phyloP scores from a whole-genome alignment of 2,797 vertebrate genomes.

The Gallirallus australis region DNA sequence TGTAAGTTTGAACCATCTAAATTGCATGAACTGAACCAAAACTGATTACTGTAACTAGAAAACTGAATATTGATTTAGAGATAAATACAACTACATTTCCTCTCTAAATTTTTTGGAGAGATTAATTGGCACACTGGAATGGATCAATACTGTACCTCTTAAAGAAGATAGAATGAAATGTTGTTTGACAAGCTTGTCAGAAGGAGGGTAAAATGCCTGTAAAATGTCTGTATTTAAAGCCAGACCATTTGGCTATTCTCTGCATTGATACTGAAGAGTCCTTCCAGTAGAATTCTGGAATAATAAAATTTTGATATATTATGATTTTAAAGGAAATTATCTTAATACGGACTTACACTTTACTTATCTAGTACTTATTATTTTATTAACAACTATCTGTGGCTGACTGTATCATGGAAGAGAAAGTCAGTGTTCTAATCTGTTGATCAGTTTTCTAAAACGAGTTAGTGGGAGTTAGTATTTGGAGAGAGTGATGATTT shows the following conservation, averaged over 20 bases:
- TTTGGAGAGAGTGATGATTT: background rate
- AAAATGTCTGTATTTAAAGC: background rate
- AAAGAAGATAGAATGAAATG: slow-evolving; percentile 2
- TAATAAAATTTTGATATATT: background rate
- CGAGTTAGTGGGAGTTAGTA: background rate
- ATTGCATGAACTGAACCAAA: background rate
- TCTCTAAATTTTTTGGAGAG: background rate
- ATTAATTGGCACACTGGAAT: background rate
- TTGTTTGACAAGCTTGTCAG: background rate
- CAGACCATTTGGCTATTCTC: background rate
- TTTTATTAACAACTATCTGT: background rate
- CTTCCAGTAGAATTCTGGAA: background rate
- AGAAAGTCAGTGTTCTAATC: background rate
- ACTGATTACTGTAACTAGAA: background rate
- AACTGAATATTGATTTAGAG: slow-evolving; percentile 35
- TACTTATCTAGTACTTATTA: background rate
- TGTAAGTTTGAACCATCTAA: background rate
- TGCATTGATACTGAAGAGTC: background rate
- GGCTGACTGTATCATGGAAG: background rate
- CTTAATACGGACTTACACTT: background rate
- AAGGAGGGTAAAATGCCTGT: background rate
- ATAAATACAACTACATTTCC: slow-evolving; percentile 25
- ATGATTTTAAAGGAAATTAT: background rate
- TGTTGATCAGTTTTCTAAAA: background rate
- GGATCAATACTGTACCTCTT: slow-evolving; percentile 15